Evolutionary conservation across 2,888 invertebrate genomes (phyloP), one percentile per base, ranked within the genome.

Genomic region (Augiades crinisus): DNA sequence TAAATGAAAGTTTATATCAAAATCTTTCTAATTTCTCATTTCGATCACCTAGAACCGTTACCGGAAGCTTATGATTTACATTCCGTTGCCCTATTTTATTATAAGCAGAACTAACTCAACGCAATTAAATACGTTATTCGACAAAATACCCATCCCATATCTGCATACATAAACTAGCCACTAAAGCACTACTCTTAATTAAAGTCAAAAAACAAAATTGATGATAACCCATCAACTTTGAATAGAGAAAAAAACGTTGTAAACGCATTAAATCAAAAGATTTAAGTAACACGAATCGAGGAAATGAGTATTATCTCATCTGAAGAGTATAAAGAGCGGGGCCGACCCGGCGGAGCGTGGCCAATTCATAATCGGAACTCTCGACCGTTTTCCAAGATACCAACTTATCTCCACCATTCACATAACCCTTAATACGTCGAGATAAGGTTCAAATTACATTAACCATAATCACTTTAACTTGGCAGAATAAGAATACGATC

Each of bases 291-390:
- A 54, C 53, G 47, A 53, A 57, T 56, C 47, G 52, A 54, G 57
- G 52, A 54, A 55, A 56, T 47, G 53, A 53, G 51, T 55, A 53
- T 51, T 51, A 51, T 51, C 51, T 51, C 51, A 51, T 44, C 51
- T 44, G 51, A 31, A 22, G 22, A 51, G 33, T 16, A 37, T 51
- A 44, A 44, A 50, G 47, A 52, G 36, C 53, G 59, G 51, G 36
- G 53, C 51, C 44, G 57, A 56, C 56, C 54, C 46, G 44, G 38
- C 51, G 37, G 57, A 52, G 41, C 59, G 59, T 57, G 44, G 56
- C 58, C 58, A 61, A 62, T 62, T 54, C 59, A 56, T 61, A 61
- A 64, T 62, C 62, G 55, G 54, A 47, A 37, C 44, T 37, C 36
- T 44, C 36, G 50, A 36, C 51, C 51, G 37, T 21, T 27, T 27